These are phyloP conservation scores for Mesitornis unicolor DNA, from an alignment of 2,113 vertebrate genomes.

Conservation along the genomic window DNA sequence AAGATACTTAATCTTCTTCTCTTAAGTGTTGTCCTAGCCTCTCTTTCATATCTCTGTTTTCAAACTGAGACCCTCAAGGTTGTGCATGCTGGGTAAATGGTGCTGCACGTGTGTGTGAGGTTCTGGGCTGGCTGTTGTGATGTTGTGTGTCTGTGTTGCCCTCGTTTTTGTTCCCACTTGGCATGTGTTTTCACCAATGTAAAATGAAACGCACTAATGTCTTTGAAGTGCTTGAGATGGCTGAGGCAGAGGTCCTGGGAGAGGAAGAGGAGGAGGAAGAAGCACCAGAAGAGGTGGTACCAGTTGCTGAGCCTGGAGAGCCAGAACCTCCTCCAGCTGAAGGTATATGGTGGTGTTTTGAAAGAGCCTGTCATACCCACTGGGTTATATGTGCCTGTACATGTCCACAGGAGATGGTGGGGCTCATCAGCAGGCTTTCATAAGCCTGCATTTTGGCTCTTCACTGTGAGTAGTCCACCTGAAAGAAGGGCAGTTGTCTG, in stretches of 20 bases:
- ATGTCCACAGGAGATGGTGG: no score
- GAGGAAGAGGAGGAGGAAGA: constrained; percentile 35
- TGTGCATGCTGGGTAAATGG: background rate
- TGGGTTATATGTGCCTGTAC: background rate
- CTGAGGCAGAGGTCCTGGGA: constrained; percentile 2
- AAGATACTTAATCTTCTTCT: background rate
- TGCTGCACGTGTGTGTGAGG: background rate
- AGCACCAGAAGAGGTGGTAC: background rate
- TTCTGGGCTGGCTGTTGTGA: background rate
- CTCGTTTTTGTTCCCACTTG: background rate
- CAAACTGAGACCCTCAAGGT: background rate
- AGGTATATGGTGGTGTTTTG: background rate
- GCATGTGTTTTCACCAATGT: background rate
- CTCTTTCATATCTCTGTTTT: background rate
- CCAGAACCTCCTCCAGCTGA: constrained; percentile 14
- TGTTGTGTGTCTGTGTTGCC: background rate
- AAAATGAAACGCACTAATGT: constrained; percentile 66
- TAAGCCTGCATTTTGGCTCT: rapidly evolving
- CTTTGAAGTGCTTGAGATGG: constrained; percentile 63
- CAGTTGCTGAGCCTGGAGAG: background rate
- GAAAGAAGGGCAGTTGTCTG: background rate
- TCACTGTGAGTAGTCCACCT: rapidly evolving
- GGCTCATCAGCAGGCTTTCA: rapidly evolving
- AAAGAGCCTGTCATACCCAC: background rate
- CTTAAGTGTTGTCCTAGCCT: background rate